Percentiles rank a stretch among this genome's conserved stretches.
These are phyloP conservation scores for Macrobrachium nipponense DNA, from an alignment of 1,140 invertebrate genomes.

Conservation along the genomic window DNA sequence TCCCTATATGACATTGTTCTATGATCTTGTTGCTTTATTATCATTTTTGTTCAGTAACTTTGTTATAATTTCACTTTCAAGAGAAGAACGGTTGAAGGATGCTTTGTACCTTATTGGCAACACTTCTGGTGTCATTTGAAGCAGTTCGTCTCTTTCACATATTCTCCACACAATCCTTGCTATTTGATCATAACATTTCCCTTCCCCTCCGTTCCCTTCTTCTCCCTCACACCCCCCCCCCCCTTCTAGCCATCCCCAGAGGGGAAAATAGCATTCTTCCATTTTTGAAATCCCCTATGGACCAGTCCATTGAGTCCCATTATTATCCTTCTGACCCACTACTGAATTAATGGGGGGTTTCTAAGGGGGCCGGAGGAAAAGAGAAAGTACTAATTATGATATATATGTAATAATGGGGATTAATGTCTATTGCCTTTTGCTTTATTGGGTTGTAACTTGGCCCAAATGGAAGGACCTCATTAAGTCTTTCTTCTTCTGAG, in stretches of 20 bases:
- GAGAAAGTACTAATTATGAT: constrained; percentile 50
- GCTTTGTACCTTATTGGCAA: no score
- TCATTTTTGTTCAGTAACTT: no score
- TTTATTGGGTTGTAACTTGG: constrained; percentile 46
- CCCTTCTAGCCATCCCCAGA: not conserved
- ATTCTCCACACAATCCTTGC: not conserved
- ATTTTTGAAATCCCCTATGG: no score
- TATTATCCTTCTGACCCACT: no score
- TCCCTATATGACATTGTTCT: no score
- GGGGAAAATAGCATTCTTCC: no score
- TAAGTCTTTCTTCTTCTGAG: constrained; percentile 14
- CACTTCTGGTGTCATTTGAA: no score
- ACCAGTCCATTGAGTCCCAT: no score
- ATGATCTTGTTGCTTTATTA: no score
- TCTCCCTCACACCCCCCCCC: not conserved
- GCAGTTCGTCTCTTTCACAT: not conserved
- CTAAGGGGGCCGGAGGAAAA: not conserved
- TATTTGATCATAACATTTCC: not conserved
- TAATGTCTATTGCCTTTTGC: constrained; percentile 47
- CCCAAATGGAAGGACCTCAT: constrained; percentile 43
- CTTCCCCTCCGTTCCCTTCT: not conserved
- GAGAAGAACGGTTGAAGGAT: no score
- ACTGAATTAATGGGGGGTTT: not conserved
- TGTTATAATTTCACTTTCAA: no score
- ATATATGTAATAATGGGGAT: constrained; percentile 57